These are phyloP conservation scores for Ficedula albicollis DNA, from an alignment of 2,797 vertebrate genomes.

Conservation along the genomic window DNA sequence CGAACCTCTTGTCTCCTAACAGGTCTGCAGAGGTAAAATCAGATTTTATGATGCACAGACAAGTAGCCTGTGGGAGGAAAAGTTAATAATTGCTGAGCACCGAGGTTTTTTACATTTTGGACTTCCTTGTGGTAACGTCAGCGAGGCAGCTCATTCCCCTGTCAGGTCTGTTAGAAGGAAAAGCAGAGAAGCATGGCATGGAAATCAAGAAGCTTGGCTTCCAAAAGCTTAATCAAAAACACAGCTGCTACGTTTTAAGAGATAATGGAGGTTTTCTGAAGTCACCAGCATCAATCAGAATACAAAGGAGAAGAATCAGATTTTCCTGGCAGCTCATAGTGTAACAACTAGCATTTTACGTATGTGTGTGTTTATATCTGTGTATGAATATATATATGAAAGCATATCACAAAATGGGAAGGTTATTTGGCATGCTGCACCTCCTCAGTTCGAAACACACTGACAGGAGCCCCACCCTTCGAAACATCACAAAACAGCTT, in stretches of 20 bases:
- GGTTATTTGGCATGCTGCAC: neutral
- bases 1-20: neutral
- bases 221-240: neutral
- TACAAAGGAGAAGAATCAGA: neutral
- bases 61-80: neutral
- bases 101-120: neutral
- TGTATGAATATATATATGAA: neutral
- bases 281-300: neutral
- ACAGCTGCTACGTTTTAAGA: neutral
- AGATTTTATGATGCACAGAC: constrained; percentile 4
- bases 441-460: neutral
- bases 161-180: neutral
- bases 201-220: neutral
- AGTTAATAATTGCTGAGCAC: constrained; percentile 57
- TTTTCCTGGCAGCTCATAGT: neutral
- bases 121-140: neutral
- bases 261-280: neutral
- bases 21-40: neutral
- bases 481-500: neutral
- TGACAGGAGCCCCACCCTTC: neutral
- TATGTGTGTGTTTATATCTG: neutral
- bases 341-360: neutral
- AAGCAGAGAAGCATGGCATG: neutral
- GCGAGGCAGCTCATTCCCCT: neutral
- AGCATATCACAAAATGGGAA: neutral